These are phyloP conservation scores for Phylloscopus collybita DNA, from an alignment of 2,797 vertebrate genomes.

Conservation along the genomic window DNA sequence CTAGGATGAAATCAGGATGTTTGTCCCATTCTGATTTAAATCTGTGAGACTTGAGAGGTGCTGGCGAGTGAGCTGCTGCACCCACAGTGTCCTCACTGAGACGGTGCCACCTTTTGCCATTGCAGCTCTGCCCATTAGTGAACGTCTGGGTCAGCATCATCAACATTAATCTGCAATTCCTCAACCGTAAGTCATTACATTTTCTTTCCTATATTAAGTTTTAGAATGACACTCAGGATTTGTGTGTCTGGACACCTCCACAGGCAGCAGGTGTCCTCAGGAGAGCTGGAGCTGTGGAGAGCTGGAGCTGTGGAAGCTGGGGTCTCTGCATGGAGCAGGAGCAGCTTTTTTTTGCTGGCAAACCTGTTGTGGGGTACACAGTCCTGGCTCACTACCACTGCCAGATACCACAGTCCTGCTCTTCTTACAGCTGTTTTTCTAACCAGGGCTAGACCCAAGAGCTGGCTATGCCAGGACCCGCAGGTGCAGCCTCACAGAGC, in stretches of 20 bases:
- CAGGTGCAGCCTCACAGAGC: not conserved
- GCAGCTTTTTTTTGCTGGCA: not conserved
- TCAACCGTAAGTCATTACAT: conserved; percentile 28
- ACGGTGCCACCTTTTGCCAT: not conserved
- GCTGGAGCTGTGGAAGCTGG: not conserved
- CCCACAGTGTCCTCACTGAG: not conserved
- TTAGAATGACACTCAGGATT: not conserved
- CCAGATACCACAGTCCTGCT: not conserved
- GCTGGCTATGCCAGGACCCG: not conserved
- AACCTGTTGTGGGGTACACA: not conserved
- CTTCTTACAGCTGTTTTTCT: rapidly evolving
- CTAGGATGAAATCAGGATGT: not conserved
- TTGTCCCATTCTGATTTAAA: not conserved
- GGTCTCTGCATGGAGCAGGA: not conserved
- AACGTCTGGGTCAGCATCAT: conserved; percentile 40
- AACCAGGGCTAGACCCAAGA: not conserved
- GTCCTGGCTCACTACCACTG: not conserved
- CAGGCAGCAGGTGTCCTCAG: rapidly evolving
- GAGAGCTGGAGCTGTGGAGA: not conserved
- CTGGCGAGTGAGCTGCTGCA: rapidly evolving
- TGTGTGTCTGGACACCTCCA: not conserved
- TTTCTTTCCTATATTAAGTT: not conserved
- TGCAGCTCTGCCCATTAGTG: conserved; percentile 64
- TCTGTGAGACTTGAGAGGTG: rapidly evolving
- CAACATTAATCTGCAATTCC: conserved; percentile 31